These are phyloP conservation scores for Mimumesa dahlbomi DNA, from an alignment of 2,888 invertebrate genomes.

Conservation along the genomic window DNA sequence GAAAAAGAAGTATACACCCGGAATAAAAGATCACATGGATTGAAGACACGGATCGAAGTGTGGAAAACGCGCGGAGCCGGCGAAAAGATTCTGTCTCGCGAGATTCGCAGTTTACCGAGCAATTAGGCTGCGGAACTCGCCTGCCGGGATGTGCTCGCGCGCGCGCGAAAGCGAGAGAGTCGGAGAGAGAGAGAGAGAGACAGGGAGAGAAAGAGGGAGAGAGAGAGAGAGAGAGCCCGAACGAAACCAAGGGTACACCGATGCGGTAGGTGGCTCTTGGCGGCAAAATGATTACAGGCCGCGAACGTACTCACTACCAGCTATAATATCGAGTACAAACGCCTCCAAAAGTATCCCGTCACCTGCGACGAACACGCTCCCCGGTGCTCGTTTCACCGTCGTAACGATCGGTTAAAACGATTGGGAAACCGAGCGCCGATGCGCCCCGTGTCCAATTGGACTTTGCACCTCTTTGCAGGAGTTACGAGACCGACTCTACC, in stretches of 20 bases:
- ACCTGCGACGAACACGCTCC: not conserved
- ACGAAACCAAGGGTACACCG: constrained; percentile 53
- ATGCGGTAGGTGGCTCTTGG: constrained; percentile 77
- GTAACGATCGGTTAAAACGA: not conserved
- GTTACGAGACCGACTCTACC: no score
- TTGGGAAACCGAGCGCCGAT: not conserved
- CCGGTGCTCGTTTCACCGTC: not conserved
- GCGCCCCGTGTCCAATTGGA: no score
- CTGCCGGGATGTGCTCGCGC: constrained; percentile 37
- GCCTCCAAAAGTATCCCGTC: constrained; percentile 66
- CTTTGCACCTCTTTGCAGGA: no score
- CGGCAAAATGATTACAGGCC: constrained; percentile 79
- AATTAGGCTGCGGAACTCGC: constrained; percentile 59
- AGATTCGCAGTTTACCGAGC: constrained; percentile 63
- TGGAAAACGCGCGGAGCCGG: no score
- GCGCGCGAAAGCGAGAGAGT: constrained; percentile 26
- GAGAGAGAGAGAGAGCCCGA: constrained; percentile 24
- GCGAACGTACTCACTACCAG: constrained; percentile 72
- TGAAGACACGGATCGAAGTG: no score
- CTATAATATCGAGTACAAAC: constrained; percentile 76
- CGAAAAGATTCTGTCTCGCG: constrained; percentile 19
- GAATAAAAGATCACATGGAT: no score
- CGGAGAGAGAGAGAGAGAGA: constrained; percentile 20
- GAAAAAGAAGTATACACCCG: no score
- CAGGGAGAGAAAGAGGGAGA: constrained; percentile 39